phyloP scores from a whole-genome alignment of 2,888 invertebrate genomes.

The Cerceris ruficornis region DNA sequence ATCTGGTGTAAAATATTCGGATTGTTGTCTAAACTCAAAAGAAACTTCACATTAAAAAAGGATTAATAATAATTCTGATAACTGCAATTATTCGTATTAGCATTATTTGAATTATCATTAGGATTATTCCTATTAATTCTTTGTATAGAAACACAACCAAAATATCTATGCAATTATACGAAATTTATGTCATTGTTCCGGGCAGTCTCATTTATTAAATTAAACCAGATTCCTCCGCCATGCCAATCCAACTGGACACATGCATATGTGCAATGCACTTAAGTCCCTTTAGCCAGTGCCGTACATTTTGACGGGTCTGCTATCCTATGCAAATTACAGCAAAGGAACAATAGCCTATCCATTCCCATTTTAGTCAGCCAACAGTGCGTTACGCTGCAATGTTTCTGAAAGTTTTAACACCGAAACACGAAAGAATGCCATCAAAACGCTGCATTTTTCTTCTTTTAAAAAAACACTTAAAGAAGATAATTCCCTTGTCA shows the following conservation, averaged over 20 bases:
- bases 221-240: slow-evolving; percentile 14
- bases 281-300: slow-evolving; percentile 27
- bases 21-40: too few relatives aligned
- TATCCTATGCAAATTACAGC: slow-evolving; percentile 39
- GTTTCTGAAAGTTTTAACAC: slow-evolving; percentile 12
- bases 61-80: too few relatives aligned
- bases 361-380: slow-evolving; percentile 24
- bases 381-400: slow-evolving; percentile 23
- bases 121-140: neutral
- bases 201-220: neutral
- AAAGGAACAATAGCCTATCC: slow-evolving; percentile 45
- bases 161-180: neutral
- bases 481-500: too few relatives aligned
- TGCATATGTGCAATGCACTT: slow-evolving; percentile 16
- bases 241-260: slow-evolving; percentile 8
- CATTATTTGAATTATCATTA: too few relatives aligned
- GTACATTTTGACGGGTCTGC: slow-evolving; percentile 38
- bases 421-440: neutral
- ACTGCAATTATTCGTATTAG: too few relatives aligned
- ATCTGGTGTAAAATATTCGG: too few relatives aligned
- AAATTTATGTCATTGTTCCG: neutral
- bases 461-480: neutral
- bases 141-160: neutral
- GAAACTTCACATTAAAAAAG: too few relatives aligned
- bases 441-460: neutral